Percentiles rank a stretch among this genome's conserved stretches.
Evolutionary conservation across 2,888 invertebrate genomes (phyloP).

Genomic region (Meganola albula): DNA sequence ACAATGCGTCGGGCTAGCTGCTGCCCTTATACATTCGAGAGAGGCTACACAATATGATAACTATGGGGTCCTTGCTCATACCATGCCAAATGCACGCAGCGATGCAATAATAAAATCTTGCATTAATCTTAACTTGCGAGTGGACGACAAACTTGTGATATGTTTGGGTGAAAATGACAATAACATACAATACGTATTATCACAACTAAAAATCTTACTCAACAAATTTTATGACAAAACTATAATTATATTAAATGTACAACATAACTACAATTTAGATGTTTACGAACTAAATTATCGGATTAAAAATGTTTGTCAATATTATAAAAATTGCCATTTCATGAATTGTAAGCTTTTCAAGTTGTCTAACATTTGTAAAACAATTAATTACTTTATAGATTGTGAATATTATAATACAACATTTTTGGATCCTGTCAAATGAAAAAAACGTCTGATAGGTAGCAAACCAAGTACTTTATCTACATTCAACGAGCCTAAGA

Average conservation of each 20-base stretch:
- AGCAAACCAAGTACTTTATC: slow-evolving; percentile 4
- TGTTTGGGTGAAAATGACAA: not conserved
- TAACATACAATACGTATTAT: not conserved
- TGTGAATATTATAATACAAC: slow-evolving; percentile 2
- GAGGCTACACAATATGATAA: not conserved
- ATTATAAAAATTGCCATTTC: slow-evolving; percentile 6
- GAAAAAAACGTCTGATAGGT: not conserved
- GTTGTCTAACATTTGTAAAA: not conserved
- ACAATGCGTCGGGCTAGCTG: not conserved
- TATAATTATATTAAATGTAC: slow-evolving; percentile 4
- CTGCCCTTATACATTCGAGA: not conserved
- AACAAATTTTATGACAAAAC: not conserved
- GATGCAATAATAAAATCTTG: not conserved
- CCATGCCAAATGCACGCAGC: not conserved
- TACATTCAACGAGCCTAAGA: not conserved
- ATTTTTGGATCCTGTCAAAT: slow-evolving; percentile 1
- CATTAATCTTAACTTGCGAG: not conserved
- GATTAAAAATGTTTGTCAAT: not conserved
- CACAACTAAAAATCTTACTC: slow-evolving; percentile 3
- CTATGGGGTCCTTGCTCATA: not conserved
- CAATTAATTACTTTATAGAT: slow-evolving; percentile 1
- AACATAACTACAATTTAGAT: slow-evolving; percentile 1
- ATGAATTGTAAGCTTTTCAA: not conserved
- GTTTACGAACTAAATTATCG: slow-evolving; percentile 2
- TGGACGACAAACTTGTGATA: not conserved